Evolutionary conservation across 2,113 vertebrate species (phyloP), one percentile per base, ranked within the genome.

Genomic region (Upupa epops): DNA sequence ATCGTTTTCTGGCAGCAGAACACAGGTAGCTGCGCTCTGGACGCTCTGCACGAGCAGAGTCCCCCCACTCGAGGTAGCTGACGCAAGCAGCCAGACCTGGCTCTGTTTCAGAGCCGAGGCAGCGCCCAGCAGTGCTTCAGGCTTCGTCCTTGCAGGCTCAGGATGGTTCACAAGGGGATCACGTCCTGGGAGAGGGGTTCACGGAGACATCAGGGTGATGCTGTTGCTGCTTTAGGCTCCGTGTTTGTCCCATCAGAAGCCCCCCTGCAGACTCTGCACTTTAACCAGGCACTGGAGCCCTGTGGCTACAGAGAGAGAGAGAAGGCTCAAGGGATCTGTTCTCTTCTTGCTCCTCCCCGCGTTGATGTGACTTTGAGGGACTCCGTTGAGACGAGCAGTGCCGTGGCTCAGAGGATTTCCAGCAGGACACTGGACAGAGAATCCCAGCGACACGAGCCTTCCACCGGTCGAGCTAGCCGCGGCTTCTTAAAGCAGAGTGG

Each of bases 231-330:
- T 52, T 87, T 75, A 79, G 59, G 42, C 26, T 72, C 48, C 76
- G 40, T 78, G 81, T 69, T 90, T 81, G 88, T 90, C 36, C 69
- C 9, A 86, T 84, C 81, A 92, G 83, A 92, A 80, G 29, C 46
- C 64, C 11, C 63, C 26, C 48, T 48, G 42, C 76, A 83, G 72
- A 89, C 56, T 56, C 48, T 48, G 66, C 26, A 73, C 3, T 95
- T 91, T 59, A 36, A 77, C 9, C n/a, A 80, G 56, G 59, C 21
- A 36, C 9, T 74, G 7, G 71, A 70, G 15, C 40, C 40, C 40
- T 42, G 40, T 42, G 40, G 40, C 15, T 12, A 42, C 11, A 42
- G 40, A 86, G 45, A 88, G 59, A 37, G 18, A 83, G 34, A 77
- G 26, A 66, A 73, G 34, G 17, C 65, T 71, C 55, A 76, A 74